Evolutionary conservation across 2,797 vertebrate species (phyloP).

Genomic region (Gila robusta): DNA sequence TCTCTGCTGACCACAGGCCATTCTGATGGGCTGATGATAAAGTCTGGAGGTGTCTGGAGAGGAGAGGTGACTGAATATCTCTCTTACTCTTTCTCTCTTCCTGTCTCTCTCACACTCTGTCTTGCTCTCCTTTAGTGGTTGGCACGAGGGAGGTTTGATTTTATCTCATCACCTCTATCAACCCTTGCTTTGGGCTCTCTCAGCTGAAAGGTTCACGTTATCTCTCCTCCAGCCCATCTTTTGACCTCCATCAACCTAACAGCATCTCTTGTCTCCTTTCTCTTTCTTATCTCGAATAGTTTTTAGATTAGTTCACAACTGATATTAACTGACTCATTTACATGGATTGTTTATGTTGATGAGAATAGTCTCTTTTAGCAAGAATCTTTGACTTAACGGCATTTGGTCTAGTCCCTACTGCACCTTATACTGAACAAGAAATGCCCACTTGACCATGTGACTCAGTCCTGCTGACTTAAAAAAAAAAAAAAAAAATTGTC

Average conservation of each 20-base stretch:
- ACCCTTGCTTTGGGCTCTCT: slow-evolving; percentile 41
- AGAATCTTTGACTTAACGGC: not conserved
- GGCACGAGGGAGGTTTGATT: slow-evolving; percentile 52
- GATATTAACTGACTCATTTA: slow-evolving; percentile 7
- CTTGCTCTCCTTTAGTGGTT: slow-evolving; percentile 54
- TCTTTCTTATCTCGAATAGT: not conserved
- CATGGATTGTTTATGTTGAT: slow-evolving; percentile 9
- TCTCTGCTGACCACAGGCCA: slow-evolving; percentile 28
- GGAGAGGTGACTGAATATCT: slow-evolving; percentile 56
- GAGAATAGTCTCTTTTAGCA: not conserved
- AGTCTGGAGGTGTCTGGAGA: slow-evolving; percentile 40
- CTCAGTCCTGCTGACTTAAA: not conserved
- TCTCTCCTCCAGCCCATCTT: slow-evolving; percentile 65
- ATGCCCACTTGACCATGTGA: not conserved
- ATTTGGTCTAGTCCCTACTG: not conserved
- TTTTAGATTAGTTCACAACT: slow-evolving; percentile 14
- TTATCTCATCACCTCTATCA: slow-evolving; percentile 59
- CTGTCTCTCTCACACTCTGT: not conserved
- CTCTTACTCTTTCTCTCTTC: slow-evolving; percentile 1
- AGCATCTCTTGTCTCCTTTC: slow-evolving; percentile 41
- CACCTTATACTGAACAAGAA: not conserved
- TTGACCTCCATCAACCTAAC: slow-evolving; percentile 54
- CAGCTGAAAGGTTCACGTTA: slow-evolving; percentile 50
- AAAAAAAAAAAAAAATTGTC: not conserved
- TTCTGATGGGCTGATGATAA: slow-evolving; percentile 51